Percentiles rank a stretch among this genome's conserved stretches.
Conservation (phyloP, 2,888 invertebrate genomes). For the Elegia similella region DNA sequence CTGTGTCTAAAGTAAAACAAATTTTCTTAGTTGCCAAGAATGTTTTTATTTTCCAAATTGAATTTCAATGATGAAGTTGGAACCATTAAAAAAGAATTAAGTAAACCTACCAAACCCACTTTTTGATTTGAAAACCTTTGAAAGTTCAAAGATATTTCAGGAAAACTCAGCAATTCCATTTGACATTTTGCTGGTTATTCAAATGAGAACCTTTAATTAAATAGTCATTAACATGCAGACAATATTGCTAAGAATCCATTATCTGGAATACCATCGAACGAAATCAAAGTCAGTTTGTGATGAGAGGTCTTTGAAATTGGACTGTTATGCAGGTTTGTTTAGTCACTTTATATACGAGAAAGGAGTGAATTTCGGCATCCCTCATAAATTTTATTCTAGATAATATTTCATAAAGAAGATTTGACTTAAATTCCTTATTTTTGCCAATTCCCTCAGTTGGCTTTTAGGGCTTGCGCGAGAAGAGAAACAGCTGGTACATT, state of each 20-base stretch:
- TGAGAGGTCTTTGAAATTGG: slow-evolving; percentile 38
- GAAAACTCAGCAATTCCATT: neutral
- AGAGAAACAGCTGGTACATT: too few species aligned
- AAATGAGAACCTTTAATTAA: slow-evolving; percentile 20
- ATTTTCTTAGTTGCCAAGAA: too few species aligned
- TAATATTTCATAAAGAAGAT: too few species aligned
- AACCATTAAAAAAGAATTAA: too few species aligned
- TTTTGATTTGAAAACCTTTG: neutral
- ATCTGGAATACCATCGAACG: slow-evolving; percentile 30
- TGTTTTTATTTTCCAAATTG: too few species aligned
- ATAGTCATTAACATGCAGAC: slow-evolving; percentile 28
- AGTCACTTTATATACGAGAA: neutral
- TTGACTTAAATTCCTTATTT: too few species aligned
- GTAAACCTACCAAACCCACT: too few species aligned
- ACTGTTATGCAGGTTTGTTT: neutral
- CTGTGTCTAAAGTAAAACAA: too few species aligned
- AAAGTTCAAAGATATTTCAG: neutral
- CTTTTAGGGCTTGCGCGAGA: too few species aligned
- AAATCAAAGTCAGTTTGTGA: slow-evolving; percentile 33
- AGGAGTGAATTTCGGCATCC: neutral
- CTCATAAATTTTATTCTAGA: neutral
- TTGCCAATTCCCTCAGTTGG: too few species aligned
- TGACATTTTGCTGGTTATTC: neutral
- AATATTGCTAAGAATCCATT: slow-evolving; percentile 29
- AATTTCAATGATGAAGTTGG: too few species aligned